phyloP scores from a whole-genome alignment of 1,140 invertebrate species.

The Papilio glaucus region DNA sequence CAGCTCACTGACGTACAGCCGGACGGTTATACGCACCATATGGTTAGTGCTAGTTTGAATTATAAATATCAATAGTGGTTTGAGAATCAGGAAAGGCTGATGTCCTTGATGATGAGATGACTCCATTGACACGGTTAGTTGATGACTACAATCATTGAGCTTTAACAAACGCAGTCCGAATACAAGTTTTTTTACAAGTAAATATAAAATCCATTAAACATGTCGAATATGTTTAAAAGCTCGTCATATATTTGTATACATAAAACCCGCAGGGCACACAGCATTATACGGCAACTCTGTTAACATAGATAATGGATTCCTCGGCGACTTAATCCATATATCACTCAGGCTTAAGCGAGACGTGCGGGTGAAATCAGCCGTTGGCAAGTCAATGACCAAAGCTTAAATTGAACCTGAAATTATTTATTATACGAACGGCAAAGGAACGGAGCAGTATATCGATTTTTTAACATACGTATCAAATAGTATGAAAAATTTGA shows the following conservation, averaged over 20 bases:
- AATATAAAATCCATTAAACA: background rate
- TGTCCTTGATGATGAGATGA: no score
- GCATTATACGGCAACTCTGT: conserved; percentile 21
- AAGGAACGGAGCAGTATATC: background rate
- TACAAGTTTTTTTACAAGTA: no score
- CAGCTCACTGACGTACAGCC: no score
- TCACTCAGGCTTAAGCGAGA: conserved; percentile 31
- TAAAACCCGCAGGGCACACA: background rate
- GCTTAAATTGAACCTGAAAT: conserved; percentile 27
- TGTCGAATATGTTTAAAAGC: conserved; percentile 12
- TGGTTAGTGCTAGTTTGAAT: no score
- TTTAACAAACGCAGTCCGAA: no score
- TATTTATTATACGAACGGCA: conserved; percentile 13
- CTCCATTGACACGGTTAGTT: no score
- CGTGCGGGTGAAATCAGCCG: conserved; percentile 34
- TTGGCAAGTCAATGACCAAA: conserved; percentile 33
- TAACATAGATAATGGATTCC: conserved; percentile 29
- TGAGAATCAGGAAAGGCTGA: no score
- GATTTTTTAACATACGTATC: background rate
- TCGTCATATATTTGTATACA: conserved; percentile 1
- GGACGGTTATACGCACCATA: no score
- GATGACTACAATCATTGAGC: no score
- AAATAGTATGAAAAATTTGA: no score
- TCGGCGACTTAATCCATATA: conserved; percentile 30
- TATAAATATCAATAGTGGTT: no score